Conservation (phyloP, 1,140 invertebrate genomes). For the Pygmarrhopalites habei region DNA sequence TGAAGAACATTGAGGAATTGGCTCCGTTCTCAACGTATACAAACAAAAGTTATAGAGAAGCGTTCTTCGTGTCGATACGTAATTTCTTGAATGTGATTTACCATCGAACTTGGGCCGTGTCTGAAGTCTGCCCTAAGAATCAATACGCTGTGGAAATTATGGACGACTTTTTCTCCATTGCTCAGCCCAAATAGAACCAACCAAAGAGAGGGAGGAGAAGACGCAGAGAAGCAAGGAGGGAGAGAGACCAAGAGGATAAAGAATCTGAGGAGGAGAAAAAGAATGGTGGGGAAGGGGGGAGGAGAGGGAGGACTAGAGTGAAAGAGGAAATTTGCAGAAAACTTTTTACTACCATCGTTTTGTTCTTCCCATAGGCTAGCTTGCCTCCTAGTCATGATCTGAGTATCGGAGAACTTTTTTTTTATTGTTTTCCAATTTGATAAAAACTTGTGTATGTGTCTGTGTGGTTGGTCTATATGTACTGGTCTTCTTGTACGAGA, state of each 20-base stretch:
- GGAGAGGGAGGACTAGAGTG: too few species aligned
- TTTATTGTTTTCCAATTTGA: slow-evolving; percentile 30
- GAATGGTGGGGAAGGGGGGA: not conserved
- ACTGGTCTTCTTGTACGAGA: too few species aligned
- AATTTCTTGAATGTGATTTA: slow-evolving; percentile 40
- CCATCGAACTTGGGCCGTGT: slow-evolving; percentile 36
- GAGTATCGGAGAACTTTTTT: slow-evolving; percentile 12
- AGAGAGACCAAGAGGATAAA: too few species aligned
- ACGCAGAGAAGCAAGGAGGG: too few species aligned
- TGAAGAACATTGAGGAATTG: slow-evolving; percentile 33
- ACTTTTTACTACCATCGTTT: slow-evolving; percentile 3
- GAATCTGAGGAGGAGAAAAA: too few species aligned
- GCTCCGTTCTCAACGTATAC: slow-evolving; percentile 29
- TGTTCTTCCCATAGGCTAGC: too few species aligned
- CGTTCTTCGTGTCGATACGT: slow-evolving; percentile 37
- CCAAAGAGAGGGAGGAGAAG: not conserved
- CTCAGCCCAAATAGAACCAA: slow-evolving; percentile 38
- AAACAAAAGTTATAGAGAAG: slow-evolving; percentile 36
- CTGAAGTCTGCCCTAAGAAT: slow-evolving; percentile 38
- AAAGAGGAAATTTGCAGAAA: not conserved
- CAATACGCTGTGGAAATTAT: slow-evolving; percentile 39
- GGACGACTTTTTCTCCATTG: slow-evolving; percentile 40
- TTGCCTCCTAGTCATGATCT: slow-evolving; percentile 6
- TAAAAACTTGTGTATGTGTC: slow-evolving; percentile 14
- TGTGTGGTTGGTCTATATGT: not conserved